Conservation (phyloP, 2,797 vertebrate species). For the Clarias laeviceps region DNA sequence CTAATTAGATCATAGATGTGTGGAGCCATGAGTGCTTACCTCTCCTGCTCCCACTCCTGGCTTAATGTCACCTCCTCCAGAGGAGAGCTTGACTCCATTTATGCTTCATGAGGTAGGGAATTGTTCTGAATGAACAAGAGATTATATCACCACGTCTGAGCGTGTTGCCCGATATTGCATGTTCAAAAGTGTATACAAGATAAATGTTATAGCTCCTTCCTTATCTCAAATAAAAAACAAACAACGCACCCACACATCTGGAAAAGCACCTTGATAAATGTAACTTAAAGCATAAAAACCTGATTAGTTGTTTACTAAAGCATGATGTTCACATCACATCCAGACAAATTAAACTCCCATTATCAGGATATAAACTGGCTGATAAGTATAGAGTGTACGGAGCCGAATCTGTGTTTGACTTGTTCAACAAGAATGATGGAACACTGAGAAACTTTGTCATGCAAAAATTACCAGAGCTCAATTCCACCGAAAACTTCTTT, state of each 20-base stretch:
- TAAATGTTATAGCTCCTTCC: neutral
- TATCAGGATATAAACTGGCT: neutral
- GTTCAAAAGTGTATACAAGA: constrained; percentile 6
- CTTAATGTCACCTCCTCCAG: constrained; percentile 56
- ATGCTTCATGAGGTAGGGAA: constrained; percentile 36
- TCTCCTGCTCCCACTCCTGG: constrained; percentile 44
- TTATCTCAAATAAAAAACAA: neutral
- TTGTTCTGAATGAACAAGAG: constrained; percentile 44
- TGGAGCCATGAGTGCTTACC: constrained; percentile 46
- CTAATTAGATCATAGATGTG: constrained; percentile 61
- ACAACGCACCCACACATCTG: neutral
- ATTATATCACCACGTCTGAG: constrained; percentile 29
- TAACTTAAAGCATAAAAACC: neutral
- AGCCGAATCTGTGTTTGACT: constrained; percentile 8
- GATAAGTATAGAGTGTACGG: constrained; percentile 6
- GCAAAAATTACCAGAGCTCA: constrained; percentile 27
- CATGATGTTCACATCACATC: neutral
- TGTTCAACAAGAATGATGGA: constrained; percentile 23
- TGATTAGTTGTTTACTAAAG: constrained; percentile 1
- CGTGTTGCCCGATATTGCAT: neutral
- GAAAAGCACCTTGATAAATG: neutral
- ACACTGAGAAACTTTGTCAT: constrained; percentile 19
- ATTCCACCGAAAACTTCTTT: constrained; percentile 16
- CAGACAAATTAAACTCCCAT: neutral
- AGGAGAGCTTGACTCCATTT: constrained; percentile 43